A percentile compares a stretch with the other conserved stretches of the same genome.
phyloP scores from a whole-genome alignment of 1,140 invertebrate genomes.

The Aricia agestis region DNA sequence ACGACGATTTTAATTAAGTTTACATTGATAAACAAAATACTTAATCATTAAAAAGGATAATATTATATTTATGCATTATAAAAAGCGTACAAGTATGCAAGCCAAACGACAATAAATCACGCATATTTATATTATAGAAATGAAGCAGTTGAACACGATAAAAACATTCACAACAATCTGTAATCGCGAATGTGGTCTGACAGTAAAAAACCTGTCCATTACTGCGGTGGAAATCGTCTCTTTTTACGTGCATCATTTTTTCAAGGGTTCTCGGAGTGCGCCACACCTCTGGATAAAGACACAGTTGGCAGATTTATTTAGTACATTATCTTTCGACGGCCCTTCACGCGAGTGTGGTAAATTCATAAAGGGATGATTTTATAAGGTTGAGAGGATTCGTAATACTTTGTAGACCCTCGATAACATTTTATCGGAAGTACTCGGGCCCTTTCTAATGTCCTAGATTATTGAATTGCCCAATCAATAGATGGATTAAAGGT shows the following conservation, averaged over 20 bases:
- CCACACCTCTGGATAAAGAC: slow-evolving; percentile 12
- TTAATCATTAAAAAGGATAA: no score
- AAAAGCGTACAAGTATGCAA: no score
- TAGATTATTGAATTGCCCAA: not conserved
- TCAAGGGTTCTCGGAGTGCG: slow-evolving; percentile 5
- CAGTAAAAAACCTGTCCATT: not conserved
- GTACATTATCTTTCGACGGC: slow-evolving; percentile 20
- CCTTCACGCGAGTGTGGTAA: slow-evolving; percentile 13
- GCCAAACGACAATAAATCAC: no score
- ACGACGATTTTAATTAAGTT: no score
- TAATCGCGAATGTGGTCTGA: not conserved
- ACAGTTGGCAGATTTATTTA: slow-evolving; percentile 16
- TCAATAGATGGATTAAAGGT: not conserved
- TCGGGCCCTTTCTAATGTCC: not conserved
- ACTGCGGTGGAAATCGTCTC: slow-evolving; percentile 5
- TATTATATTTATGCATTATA: no score
- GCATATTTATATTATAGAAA: no score
- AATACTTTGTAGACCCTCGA: slow-evolving; percentile 1
- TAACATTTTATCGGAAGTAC: not conserved
- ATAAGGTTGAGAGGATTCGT: slow-evolving; percentile 16
- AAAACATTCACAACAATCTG: not conserved
- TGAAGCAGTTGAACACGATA: not conserved
- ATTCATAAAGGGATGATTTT: slow-evolving; percentile 18
- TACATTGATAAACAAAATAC: no score
- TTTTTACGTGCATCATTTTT: slow-evolving; percentile 17